Evolutionary conservation across 2,797 vertebrate species (phyloP).

Genomic region (Pangasius krempfi): DNA sequence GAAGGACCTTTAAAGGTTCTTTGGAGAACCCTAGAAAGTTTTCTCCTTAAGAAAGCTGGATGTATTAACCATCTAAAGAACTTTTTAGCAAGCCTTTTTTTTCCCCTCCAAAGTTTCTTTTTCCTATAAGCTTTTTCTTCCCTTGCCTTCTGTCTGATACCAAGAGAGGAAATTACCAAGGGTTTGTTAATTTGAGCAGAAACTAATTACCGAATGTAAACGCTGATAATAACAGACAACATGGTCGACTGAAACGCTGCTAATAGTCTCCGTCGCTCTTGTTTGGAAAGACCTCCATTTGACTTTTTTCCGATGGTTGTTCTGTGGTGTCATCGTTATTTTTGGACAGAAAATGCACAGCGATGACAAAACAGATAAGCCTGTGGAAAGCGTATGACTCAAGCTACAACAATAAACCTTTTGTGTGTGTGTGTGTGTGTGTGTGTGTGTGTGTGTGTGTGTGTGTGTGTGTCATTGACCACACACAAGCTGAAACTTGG

Average conservation of each 20-base stretch:
- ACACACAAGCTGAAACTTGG: slow-evolving; percentile 43
- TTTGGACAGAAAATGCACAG: slow-evolving; percentile 7
- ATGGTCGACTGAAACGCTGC: neutral
- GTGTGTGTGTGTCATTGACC: slow-evolving; percentile 37
- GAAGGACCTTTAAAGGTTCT: neutral
- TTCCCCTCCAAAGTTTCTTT: neutral
- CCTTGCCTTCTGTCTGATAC: neutral
- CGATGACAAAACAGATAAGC: slow-evolving; percentile 21
- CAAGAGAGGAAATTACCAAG: neutral
- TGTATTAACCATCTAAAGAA: neutral
- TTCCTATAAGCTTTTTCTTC: neutral
- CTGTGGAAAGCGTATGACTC: slow-evolving; percentile 7
- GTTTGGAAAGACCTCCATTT: neutral
- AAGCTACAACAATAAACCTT: slow-evolving; percentile 18
- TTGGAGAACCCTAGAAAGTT: neutral
- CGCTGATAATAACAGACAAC: neutral
- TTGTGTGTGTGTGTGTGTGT: slow-evolving; percentile 38
- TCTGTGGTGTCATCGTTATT: slow-evolving; percentile 1
- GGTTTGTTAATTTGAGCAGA: slow-evolving; percentile 1
- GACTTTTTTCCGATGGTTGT: neutral
- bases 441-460: slow-evolving; percentile 29
- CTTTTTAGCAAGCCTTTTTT: neutral
- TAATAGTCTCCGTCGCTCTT: neutral
- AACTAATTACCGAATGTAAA: slow-evolving; percentile 9
- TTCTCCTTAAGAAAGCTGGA: neutral